Evolutionary conservation across 2,797 vertebrate species (phyloP).

Genomic region (Macropodus opercularis): DNA sequence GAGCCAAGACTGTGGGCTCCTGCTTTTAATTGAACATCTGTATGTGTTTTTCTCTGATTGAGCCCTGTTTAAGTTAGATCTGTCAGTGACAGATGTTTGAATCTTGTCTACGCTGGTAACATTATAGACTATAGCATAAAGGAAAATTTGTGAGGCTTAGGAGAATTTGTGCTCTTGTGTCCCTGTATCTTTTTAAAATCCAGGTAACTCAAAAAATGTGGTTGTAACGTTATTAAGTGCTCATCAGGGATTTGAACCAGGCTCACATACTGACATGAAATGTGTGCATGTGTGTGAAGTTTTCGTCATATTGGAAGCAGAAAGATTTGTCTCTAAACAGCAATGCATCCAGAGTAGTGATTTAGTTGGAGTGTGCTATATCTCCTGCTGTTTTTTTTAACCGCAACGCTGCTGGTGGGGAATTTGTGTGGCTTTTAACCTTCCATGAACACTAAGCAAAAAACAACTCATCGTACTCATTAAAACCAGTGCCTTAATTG

Average conservation of each 20-base stretch:
- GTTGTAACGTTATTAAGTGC: constrained; percentile 47
- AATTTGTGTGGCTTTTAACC: constrained; percentile 83
- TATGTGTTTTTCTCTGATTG: constrained; percentile 87
- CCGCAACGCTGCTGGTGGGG: constrained; percentile 74
- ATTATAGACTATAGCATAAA: constrained; percentile 32
- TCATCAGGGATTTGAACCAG: constrained; percentile 54
- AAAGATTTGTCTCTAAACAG: constrained; percentile 50
- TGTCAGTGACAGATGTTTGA: constrained; percentile 73
- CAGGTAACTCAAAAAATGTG: constrained; percentile 47
- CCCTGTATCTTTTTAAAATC: constrained; percentile 41
- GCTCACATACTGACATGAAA: constrained; percentile 33
- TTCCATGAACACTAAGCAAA: constrained; percentile 50
- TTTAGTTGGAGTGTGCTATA: constrained; percentile 50
- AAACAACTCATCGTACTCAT: constrained; percentile 42
- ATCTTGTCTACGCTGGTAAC: constrained; percentile 58
- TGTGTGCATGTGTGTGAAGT: constrained; percentile 40
- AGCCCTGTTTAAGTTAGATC: constrained; percentile 71
- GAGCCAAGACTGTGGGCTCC: constrained; percentile 85
- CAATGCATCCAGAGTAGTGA: constrained; percentile 39
- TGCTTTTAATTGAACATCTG: constrained; percentile 93
- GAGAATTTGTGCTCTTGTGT: constrained; percentile 25
- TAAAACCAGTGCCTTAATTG: constrained; percentile 46
- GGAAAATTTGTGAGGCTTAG: constrained; percentile 36
- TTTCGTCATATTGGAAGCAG: constrained; percentile 33
- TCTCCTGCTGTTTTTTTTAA: constrained; percentile 67